A percentile compares a stretch with the other conserved stretches of the same genome.
Evolutionary conservation across 2,113 vertebrate species (phyloP).

Genomic region (Circaetus cinerascens): DNA sequence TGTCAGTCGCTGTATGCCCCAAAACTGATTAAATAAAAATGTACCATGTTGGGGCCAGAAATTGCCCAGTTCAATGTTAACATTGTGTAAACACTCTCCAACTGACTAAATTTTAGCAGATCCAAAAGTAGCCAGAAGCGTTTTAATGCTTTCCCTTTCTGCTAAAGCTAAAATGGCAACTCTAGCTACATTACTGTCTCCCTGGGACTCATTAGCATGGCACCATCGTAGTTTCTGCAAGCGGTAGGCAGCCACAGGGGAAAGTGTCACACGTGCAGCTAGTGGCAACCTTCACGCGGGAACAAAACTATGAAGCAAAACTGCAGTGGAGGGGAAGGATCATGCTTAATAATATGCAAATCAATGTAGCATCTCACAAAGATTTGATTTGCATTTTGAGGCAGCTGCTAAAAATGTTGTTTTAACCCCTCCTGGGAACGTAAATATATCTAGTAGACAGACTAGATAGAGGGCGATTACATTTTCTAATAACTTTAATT

Average conservation of each 20-base stretch:
- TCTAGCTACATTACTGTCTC: background rate
- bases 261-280: background rate
- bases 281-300: background rate
- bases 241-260: background rate
- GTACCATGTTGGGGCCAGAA: background rate
- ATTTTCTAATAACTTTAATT: constrained; percentile 39
- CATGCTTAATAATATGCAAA: constrained; percentile 29
- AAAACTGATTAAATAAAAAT: background rate
- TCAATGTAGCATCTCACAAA: background rate
- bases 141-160: background rate
- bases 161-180: background rate
- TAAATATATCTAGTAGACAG: background rate
- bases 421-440: background rate
- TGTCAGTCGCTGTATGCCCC: background rate
- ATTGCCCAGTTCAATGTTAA: background rate
- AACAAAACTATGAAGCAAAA: background rate
- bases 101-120: background rate
- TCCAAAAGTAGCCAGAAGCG: constrained; percentile 2
- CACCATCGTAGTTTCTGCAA: background rate
- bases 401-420: constrained; percentile 38
- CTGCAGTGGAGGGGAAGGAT: background rate
- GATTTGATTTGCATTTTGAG: background rate
- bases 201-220: constrained; percentile 62
- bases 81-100: constrained; percentile 14
- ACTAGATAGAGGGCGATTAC: background rate